A percentile compares a stretch with the other conserved stretches of the same genome.
Evolutionary conservation across 2,888 invertebrate species (phyloP).

Genomic region (Sialis fuliginosa): DNA sequence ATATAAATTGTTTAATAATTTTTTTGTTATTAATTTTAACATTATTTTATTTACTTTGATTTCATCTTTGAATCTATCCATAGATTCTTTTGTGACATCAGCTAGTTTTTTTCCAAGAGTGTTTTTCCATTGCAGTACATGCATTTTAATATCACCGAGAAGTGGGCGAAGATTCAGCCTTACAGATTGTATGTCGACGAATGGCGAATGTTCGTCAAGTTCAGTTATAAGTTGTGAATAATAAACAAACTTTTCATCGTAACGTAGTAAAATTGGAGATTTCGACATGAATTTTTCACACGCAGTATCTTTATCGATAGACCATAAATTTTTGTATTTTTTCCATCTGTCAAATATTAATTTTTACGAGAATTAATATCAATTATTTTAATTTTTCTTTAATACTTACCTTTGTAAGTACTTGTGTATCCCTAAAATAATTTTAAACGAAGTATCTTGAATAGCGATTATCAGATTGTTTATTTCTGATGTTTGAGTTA

Average conservation of each 20-base stretch:
- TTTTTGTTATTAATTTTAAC: background rate
- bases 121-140: slow-evolving; percentile 65
- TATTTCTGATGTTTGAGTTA: slow-evolving; percentile 50
- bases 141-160: slow-evolving; percentile 46
- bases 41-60: slow-evolving; percentile 36
- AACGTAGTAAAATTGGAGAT: slow-evolving; percentile 41
- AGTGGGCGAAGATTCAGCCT: slow-evolving; percentile 58
- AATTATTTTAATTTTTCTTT: too few relatives aligned
- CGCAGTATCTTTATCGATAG: slow-evolving; percentile 50
- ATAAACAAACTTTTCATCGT: slow-evolving; percentile 72
- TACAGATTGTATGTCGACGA: slow-evolving; percentile 47
- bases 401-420: slow-evolving; percentile 37
- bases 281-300: slow-evolving; percentile 63
- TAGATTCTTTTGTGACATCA: slow-evolving; percentile 43
- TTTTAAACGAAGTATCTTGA: slow-evolving; percentile 45
- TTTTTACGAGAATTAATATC: too few relatives aligned
- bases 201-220: slow-evolving; percentile 36
- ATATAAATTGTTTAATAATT: background rate
- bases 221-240: slow-evolving; percentile 60
- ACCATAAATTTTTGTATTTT: slow-evolving; percentile 59
- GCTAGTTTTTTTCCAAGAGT: slow-evolving; percentile 52
- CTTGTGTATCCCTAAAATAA: slow-evolving; percentile 44
- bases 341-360: slow-evolving; percentile 40
- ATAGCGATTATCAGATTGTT: slow-evolving; percentile 45
- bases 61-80: slow-evolving; percentile 46